Conservation (phyloP, 2,113 vertebrate species). For the Eulemur rufifrons region DNA sequence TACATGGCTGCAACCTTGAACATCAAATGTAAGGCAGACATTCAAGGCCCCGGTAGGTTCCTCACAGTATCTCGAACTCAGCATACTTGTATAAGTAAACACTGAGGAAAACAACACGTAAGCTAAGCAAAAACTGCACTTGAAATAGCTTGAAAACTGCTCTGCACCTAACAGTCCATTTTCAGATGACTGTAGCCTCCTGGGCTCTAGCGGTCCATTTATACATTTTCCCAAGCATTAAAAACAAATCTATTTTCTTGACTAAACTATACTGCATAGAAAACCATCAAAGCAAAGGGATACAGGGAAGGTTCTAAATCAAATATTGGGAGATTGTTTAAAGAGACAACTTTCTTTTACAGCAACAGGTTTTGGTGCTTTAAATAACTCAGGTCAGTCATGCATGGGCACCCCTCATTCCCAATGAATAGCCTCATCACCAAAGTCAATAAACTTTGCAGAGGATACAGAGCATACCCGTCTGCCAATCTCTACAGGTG, state of each 20-base stretch:
- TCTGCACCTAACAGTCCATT: conserved; percentile 36
- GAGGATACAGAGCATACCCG: background rate
- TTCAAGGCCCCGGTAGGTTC: background rate
- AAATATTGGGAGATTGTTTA: background rate
- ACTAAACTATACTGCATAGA: conserved; percentile 52
- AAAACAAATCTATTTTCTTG: conserved; percentile 22
- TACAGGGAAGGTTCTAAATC: background rate
- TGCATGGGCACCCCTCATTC: background rate
- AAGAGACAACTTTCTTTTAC: background rate
- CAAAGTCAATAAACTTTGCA: background rate
- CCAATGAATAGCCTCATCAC: background rate
- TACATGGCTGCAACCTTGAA: background rate
- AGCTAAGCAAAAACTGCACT: background rate
- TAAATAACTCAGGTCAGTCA: background rate
- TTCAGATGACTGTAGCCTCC: conserved; percentile 29
- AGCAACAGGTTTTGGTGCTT: background rate
- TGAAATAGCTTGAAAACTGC: conserved; percentile 38
- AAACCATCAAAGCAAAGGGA: background rate
- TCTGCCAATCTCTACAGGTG: conserved; percentile 51
- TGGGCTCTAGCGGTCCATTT: background rate
- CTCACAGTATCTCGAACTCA: background rate
- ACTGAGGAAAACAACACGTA: background rate
- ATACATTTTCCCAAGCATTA: background rate
- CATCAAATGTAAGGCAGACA: background rate
- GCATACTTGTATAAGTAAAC: background rate